A percentile compares a stretch with the other conserved stretches of the same genome.
Evolutionary conservation across 2,113 vertebrate species (phyloP).

Genomic region (Dermatemys mawii): DNA sequence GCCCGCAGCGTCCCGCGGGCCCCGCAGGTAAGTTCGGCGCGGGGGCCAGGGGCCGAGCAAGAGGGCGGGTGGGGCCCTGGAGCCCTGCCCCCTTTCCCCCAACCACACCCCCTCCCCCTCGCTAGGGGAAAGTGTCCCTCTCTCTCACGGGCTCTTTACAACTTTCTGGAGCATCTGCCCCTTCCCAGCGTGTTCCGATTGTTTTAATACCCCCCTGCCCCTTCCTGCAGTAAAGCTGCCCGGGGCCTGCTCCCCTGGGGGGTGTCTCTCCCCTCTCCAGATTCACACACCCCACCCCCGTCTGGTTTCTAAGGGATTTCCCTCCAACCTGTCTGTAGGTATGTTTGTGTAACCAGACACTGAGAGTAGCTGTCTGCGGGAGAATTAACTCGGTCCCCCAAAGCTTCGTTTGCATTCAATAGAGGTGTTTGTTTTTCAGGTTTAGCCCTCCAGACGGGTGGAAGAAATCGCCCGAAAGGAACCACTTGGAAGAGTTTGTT

Average conservation of each 20-base stretch:
- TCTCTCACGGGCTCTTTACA: neutral
- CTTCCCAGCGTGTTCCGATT: neutral
- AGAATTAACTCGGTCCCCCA: conserved; percentile 52
- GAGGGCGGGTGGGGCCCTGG: too few species aligned
- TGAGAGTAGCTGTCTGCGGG: conserved; percentile 74
- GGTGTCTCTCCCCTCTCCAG: neutral
- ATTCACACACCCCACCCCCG: too few species aligned
- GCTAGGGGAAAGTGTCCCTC: neutral
- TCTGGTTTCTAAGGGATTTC: conserved; percentile 47
- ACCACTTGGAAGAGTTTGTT: conserved; percentile 56
- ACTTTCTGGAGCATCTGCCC: neutral
- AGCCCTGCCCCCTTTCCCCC: too few species aligned
- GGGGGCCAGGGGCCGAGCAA: neutral
- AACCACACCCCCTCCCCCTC: too few species aligned
- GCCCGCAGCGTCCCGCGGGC: neutral
- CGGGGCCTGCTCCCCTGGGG: neutral
- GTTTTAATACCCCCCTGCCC: neutral
- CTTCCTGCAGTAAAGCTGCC: neutral
- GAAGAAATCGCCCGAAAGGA: conserved; percentile 64
- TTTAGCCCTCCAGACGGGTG: conserved; percentile 64
- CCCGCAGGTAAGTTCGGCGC: neutral
- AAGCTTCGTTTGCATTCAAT: conserved; percentile 72
- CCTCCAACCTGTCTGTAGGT: conserved; percentile 75
- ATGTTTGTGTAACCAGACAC: conserved; percentile 80
- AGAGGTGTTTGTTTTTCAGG: conserved; percentile 74